These are phyloP conservation scores for Platerodrilus igneus DNA, from an alignment of 2,888 invertebrate genomes.

Conservation along the genomic window DNA sequence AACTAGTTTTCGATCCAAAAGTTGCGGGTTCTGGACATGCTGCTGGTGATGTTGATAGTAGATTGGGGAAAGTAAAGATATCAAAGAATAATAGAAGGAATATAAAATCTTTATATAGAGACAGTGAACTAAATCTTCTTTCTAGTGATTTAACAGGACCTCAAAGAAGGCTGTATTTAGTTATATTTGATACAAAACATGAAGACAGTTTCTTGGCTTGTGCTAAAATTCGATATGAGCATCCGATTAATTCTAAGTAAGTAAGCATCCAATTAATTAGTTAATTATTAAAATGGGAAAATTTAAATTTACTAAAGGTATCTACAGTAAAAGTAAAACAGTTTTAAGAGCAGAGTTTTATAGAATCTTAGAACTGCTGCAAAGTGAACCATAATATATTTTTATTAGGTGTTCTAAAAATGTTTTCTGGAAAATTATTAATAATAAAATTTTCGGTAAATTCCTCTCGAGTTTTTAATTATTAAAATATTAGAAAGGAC, in stretches of 20 bases:
- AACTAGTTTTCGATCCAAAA: conserved; percentile 79
- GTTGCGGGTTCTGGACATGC: conserved; percentile 60
- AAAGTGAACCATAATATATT: no score
- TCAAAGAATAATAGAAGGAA: conserved; percentile 58
- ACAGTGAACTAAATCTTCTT: conserved; percentile 65
- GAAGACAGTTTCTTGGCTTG: conserved; percentile 75
- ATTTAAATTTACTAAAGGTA: no score
- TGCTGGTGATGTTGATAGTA: conserved; percentile 73
- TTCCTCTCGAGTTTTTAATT: no score
- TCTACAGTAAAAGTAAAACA: no score
- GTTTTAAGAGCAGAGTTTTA: no score
- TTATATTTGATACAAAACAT: conserved; percentile 73
- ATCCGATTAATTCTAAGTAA: conserved; percentile 67
- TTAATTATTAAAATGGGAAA: no score
- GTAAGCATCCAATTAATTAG: conserved; percentile 33
- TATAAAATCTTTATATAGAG: conserved; percentile 60
- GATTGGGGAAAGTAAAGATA: conserved; percentile 71
- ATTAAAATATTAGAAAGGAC: no score
- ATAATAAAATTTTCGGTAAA: no score
- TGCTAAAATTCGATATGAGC: conserved; percentile 69
- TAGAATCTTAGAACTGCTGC: no score
- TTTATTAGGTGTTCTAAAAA: no score
- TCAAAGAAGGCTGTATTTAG: conserved; percentile 73
- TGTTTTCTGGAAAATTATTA: no score
- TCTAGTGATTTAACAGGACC: conserved; percentile 71